These are phyloP conservation scores for Acromyrmex charruanus DNA, from an alignment of 1,140 invertebrate species.

Conservation along the genomic window DNA sequence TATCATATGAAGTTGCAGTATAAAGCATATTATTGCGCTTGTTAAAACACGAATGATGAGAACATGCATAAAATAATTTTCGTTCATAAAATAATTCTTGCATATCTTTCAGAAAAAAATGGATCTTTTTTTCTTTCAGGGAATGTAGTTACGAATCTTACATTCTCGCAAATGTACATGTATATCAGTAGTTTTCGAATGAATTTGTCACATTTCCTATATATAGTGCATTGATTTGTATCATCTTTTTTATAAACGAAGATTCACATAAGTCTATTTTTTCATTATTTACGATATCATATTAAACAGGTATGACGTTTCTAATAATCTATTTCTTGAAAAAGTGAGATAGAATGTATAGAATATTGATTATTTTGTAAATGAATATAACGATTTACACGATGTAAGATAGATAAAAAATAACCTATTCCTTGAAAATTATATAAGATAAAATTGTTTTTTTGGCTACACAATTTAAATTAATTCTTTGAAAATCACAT, in stretches of 20 bases:
- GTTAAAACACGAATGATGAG: slow-evolving; percentile 25
- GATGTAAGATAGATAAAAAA: not conserved
- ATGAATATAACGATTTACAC: slow-evolving; percentile 7
- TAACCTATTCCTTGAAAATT: not conserved
- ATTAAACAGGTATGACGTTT: not conserved
- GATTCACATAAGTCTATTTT: not conserved
- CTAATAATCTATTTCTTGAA: slow-evolving; percentile 28
- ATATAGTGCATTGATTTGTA: not conserved
- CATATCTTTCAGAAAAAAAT: slow-evolving; percentile 13
- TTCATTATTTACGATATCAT: slow-evolving; percentile 28
- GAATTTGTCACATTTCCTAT: not conserved
- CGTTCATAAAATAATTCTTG: slow-evolving; percentile 19
- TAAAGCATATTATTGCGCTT: slow-evolving; percentile 26
- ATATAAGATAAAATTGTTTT: slow-evolving; percentile 21
- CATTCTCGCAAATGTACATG: slow-evolving; percentile 2
- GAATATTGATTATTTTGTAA: slow-evolving; percentile 19
- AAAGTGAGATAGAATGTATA: slow-evolving; percentile 2
- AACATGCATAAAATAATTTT: not conserved
- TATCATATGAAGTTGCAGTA: slow-evolving; percentile 7
- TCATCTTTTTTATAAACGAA: slow-evolving; percentile 21
- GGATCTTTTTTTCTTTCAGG: slow-evolving; percentile 2
- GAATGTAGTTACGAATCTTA: not conserved
- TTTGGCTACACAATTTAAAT: not conserved
- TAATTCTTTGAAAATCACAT: slow-evolving; percentile 24
- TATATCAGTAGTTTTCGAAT: not conserved